Base-by-base conservation (phyloP, 2,797 vertebrate genomes). In the Sebastes minor region DNA sequence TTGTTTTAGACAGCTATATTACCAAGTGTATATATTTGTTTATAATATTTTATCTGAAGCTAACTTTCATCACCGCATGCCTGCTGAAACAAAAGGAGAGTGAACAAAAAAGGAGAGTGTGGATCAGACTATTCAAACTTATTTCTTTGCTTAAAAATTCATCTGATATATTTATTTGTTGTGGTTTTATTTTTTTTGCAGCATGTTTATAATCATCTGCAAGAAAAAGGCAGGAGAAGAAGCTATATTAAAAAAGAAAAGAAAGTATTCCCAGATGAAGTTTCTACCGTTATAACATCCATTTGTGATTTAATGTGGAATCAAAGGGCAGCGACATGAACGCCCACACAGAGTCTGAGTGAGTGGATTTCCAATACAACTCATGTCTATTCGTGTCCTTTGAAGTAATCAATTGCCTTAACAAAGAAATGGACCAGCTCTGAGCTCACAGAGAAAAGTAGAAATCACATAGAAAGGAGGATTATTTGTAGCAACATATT, bases 11-110 rank as follows among this genome's bases (percentile, higher is more conserved):
- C 77, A 78, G 82, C 86, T 86, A 72, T 92, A 84, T 83, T 83
- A 90, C 69, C 66, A 75, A 75, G 84, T 95, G 92, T 94, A 92
- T 81, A 94, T 94, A 93, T 91, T 85, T 94, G 94, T 96, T 95
- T 93, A 91, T 91, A 89, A 89, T 82, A 89, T 94, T 94, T 95
- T 91, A 92, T 91, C 89, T 91, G 85, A 93, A 65, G 71, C 91
- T 85, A 81, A 78, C 81, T 78, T 83, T 77, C 83, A 90, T 92
- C 92, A 93, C 93, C 85, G 94, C 95, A 95, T 95, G 95, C 93
- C 94, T 95, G 91, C 90, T 93, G 89, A 93, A 93, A 86, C 92
- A 93, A 90, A 88, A 25, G 63, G 60, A 83, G 82, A 86, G 84
- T 70, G 89, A 92, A 87, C 89, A 92, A 91, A 81, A 42, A 35